Base-by-base conservation (phyloP, 2,797 vertebrate genomes). In the Micrastur ruficollis region DNA sequence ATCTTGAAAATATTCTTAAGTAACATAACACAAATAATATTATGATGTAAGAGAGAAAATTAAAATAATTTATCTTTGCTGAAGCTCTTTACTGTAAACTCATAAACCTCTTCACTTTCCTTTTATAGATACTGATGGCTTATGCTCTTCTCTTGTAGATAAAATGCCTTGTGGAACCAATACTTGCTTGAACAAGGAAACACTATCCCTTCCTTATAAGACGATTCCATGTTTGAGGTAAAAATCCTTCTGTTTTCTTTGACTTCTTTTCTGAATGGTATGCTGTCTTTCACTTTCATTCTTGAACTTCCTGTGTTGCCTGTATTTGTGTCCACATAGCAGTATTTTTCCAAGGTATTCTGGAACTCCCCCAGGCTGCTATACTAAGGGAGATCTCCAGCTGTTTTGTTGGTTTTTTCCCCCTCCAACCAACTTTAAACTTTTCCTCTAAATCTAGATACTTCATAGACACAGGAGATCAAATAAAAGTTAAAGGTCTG, bases 151-250 rank as follows among this genome's bases (percentile, higher is more conserved):
- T 80, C 82, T 93, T 1, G 2, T 73, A 98, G 97, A 82, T 56
- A 34, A 95, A 91, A 95, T 96, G 90, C 95, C 97, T 89, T 98
- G 94, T 96, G 96, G 89, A 90, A 82, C 89, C 76, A 88, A 6
- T 71, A 74, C 82, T 12, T 96, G 86, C 88, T 86, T 97, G 81
- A 82, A 75, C 68, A 94, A 92, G 81, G 95, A 97, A 62, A 72
- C 65, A 44, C 80, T 95, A 19, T 44, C 86, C 78, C 61, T 62
- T 74, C 53, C 86, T 80, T 78, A 42, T 13, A 89, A 67, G 93
- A 83, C 90, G 70, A 14, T 94, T 75, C 92, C 96, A 61, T 68
- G 25, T 29, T 36, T 83, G 44, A 97, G 97, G 97, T 97, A 93
- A 94, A 83, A 94, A 74, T 18, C 42, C 23, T 94, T 65, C 52